Conservation (phyloP, 2,797 vertebrate genomes). For the Zenarchopterus dispar region DNA sequence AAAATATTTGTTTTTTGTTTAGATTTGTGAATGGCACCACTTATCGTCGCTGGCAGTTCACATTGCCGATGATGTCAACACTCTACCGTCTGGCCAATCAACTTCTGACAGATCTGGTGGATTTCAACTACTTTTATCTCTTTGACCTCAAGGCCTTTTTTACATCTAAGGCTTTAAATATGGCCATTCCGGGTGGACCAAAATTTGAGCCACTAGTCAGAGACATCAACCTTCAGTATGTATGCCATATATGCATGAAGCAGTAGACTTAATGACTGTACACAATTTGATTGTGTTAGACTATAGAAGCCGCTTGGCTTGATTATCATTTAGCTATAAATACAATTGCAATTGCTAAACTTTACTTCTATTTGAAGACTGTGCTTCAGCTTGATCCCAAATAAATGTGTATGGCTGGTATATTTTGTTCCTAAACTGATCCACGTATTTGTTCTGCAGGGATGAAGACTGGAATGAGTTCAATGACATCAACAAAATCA, state of each 20-base stretch:
- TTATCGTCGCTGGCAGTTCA: constrained; percentile 98
- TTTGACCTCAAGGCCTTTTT: constrained; percentile 99
- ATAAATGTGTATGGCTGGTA: background rate
- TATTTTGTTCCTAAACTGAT: background rate
- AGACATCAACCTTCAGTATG: constrained; percentile 98
- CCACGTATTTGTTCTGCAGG: constrained; percentile 67
- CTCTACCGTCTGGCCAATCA: constrained; percentile 98
- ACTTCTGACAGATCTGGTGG: constrained; percentile 96
- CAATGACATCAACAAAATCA: constrained; percentile 99
- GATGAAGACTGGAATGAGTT: constrained; percentile 99
- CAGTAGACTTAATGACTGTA: background rate
- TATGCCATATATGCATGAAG: background rate
- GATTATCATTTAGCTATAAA: background rate
- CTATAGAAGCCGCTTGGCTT: background rate
- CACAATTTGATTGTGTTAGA: background rate
- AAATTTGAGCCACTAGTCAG: constrained; percentile 98
- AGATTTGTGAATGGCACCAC: constrained; percentile 98
- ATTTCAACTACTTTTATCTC: constrained; percentile 97
- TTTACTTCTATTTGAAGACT: too few relatives aligned
- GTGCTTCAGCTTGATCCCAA: too few relatives aligned
- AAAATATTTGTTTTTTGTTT: background rate
- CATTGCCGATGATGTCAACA: constrained; percentile 99
- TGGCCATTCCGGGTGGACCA: constrained; percentile 98
- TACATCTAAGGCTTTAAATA: constrained; percentile 98
- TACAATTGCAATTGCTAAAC: too few relatives aligned